Evolutionary conservation across 2,113 vertebrate species (phyloP).

Genomic region (Myrmecophaga tridactyla): DNA sequence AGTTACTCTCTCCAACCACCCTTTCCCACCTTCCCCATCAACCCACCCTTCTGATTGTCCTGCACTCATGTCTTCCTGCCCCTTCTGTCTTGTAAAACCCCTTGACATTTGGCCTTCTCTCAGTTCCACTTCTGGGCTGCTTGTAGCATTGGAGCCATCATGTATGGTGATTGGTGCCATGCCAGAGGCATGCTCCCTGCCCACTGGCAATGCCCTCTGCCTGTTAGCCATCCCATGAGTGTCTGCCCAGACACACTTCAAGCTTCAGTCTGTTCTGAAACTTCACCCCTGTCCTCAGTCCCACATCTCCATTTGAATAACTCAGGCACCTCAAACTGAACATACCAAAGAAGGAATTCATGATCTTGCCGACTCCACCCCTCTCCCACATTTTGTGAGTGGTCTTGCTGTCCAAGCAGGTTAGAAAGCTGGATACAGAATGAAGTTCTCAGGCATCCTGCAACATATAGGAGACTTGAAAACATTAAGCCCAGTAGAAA

Average conservation of each 20-base stretch:
- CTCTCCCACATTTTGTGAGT: too few species aligned
- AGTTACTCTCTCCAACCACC: background rate
- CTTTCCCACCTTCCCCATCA: too few species aligned
- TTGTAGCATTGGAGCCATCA: background rate
- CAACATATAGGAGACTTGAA: too few species aligned
- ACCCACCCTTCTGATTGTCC: fast-evolving
- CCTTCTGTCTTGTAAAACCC: background rate
- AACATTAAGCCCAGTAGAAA: too few species aligned
- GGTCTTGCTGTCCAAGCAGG: background rate
- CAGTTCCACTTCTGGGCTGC: too few species aligned
- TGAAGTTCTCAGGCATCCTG: background rate
- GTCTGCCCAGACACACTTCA: too few species aligned
- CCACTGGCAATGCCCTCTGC: background rate
- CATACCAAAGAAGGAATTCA: background rate
- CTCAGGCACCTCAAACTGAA: background rate
- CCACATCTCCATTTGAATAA: background rate
- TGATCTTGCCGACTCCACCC: background rate
- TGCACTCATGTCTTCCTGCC: background rate
- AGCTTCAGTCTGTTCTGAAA: background rate
- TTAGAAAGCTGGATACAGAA: background rate
- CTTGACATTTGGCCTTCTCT: background rate
- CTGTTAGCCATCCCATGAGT: background rate
- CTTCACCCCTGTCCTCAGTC: too few species aligned
- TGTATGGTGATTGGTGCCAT: too few species aligned
- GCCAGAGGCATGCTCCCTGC: too few species aligned